These are phyloP conservation scores for Cirrhinus molitorella DNA, from an alignment of 2,797 vertebrate species.

Conservation along the genomic window DNA sequence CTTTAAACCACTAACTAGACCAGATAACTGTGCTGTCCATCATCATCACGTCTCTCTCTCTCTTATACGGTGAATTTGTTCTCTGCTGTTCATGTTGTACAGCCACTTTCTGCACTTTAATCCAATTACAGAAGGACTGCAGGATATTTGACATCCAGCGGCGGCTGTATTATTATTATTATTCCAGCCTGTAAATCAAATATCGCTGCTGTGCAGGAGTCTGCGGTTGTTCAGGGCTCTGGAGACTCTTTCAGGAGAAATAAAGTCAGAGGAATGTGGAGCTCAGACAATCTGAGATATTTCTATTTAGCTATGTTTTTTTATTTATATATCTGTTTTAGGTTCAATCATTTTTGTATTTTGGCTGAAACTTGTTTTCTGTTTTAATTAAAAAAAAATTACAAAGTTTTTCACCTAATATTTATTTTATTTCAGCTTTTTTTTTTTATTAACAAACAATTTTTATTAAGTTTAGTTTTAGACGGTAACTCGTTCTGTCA, in stretches of 20 bases:
- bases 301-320: too few relatives aligned
- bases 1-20: neutral
- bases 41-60: neutral
- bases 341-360: too few relatives aligned
- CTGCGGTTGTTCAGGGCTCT: neutral
- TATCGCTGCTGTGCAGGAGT: neutral
- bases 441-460: too few relatives aligned
- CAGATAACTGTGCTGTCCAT: neutral
- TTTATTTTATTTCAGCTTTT: too few relatives aligned
- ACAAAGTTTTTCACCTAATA: too few relatives aligned
- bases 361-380: too few relatives aligned
- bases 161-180: neutral
- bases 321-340: too few relatives aligned
- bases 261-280: neutral
- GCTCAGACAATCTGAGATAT: neutral
- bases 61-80: neutral
- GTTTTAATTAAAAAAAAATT: too few relatives aligned
- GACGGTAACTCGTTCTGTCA: too few relatives aligned
- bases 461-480: too few relatives aligned
- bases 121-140: conserved; percentile 58
- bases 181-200: neutral
- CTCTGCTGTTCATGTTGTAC: neutral
- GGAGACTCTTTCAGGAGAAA: conserved; percentile 1
- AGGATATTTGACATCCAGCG: conserved; percentile 25
- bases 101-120: conserved; percentile 62